Evolutionary conservation across 2,888 invertebrate species (phyloP), one percentile per base, ranked within the genome.

Genomic region (Drosophila affinis): DNA sequence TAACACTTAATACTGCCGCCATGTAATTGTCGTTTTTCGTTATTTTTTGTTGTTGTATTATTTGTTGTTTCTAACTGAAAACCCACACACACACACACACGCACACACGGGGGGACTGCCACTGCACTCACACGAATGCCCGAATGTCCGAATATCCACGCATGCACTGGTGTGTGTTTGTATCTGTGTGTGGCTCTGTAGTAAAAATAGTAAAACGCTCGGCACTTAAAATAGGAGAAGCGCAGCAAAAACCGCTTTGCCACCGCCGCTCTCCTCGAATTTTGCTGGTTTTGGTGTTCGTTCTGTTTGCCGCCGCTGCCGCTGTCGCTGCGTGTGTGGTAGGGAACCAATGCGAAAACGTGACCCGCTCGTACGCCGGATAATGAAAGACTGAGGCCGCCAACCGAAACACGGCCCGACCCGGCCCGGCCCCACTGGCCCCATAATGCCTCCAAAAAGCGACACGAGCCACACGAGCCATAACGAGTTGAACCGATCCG

Each of bases 161-260:
- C 32, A 17, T 47, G 51, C 51, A 21, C 17, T 57, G 10, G 24
- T 56, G 34, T 46, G 18, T 52, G 32, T 68, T 51, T 60, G 47
- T 21, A 27, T 59, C 47, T 67, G 52, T 62, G 64, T 72, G 45
- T 62, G n/a, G 56, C 61, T 71, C 54, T 61, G 73, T 79, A 76
- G 81, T 81, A 74, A 81, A 83, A 81, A 79, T 86, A 77, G 84
- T 83, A 75, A 75, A 84, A 59, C 78, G 70, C 79, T 79, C 77
- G 84, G 61, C 84, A 70, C 83, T 80, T 76, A 75, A 78, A 82
- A 86, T 78, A 80, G 83, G 68, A 67, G 75, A 75, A 74, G 67
- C 59, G 56, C 72, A 73, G 69, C 72, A 54, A 72, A 76, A 67
- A 74, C 79, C 67, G 72, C 39, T 79, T 78, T 69, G 61, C 54